Evolutionary conservation across 2,888 invertebrate genomes (phyloP).

Genomic region (Cryptophagus acutangulus): DNA sequence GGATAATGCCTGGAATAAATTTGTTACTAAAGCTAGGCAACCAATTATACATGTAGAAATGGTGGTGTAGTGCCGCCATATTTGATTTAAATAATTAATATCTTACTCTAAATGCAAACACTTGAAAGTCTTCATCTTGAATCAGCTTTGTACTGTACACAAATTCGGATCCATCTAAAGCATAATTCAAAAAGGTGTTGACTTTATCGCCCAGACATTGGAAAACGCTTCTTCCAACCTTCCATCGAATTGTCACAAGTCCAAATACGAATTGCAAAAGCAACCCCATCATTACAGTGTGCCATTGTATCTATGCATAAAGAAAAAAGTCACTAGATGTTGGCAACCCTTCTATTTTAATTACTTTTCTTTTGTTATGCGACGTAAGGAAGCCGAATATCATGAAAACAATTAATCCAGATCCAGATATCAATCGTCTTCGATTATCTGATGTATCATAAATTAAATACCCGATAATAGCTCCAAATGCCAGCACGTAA

Average conservation of each 20-base stretch:
- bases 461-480: slow-evolving; percentile 10
- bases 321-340: slow-evolving; percentile 48
- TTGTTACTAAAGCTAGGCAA: too few species aligned
- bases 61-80: too few species aligned
- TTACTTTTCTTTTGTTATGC: slow-evolving; percentile 13
- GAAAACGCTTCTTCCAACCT: slow-evolving; percentile 67
- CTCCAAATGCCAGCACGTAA: too few species aligned
- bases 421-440: slow-evolving; percentile 14
- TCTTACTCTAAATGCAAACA: slow-evolving; percentile 81
- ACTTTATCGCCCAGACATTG: slow-evolving; percentile 59
- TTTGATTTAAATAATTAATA: background rate
- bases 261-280: slow-evolving; percentile 81
- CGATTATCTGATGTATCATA: slow-evolving; percentile 14
- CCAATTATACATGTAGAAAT: background rate
- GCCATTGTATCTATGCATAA: slow-evolving; percentile 62
- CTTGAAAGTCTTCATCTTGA: slow-evolving; percentile 53
- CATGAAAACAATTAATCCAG: slow-evolving; percentile 14
- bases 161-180: slow-evolving; percentile 75
- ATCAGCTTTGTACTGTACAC: slow-evolving; percentile 68
- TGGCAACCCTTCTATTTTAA: background rate
- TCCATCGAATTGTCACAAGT: slow-evolving; percentile 79
- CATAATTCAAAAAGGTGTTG: slow-evolving; percentile 72
- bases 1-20: slow-evolving; percentile 65
- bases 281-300: slow-evolving; percentile 74
- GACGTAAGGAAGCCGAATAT: slow-evolving; percentile 17